Evolutionary conservation across 2,888 invertebrate species (phyloP), one percentile per base, ranked within the genome.

Genomic region (Apoda limacodes): DNA sequence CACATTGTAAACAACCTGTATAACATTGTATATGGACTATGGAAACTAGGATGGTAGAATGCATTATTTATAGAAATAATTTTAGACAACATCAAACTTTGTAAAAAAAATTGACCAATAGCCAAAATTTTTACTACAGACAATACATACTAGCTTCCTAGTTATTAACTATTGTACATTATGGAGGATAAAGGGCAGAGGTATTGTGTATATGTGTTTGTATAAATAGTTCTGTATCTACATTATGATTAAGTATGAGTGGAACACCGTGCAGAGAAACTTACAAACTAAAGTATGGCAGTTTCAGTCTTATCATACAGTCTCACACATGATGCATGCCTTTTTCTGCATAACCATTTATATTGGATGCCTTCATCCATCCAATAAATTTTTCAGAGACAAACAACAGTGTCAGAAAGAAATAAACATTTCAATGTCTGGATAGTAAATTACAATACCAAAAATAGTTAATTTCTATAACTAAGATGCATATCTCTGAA

Each of bases 21-120:
- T 72, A 63, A 42, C 46, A 63, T 62, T 64, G 64, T 70, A 76
- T 72, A 75, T 67, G 59, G 66, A 54, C 69, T 71, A 69, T 74
- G 71, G 78, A 60, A 64, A 55, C 52, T 42, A 9, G 1, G 19
- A 30, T 14, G 42, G 34, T 62, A 75, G 58, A 75, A 47, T 59
- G 58, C 55, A 40, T 22, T 61, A 58, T 71, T 55, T 10, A 39
- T 37, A 41, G 21, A 17, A 7, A 17, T 17, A 17, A 17, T 17
- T 17, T 7, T 17, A 5, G 17, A 6, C 17, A 17, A 17, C 5
- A 7, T 17, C 17, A 17, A 17, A 17, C 7, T 6, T 6, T 17
- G 5, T 17, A 17, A 17, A 6, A 5, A 17, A 17, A 17, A 7
- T 17, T 17, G 17, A 17, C 17, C 17, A 6, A 17, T 6, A 7